Evolutionary conservation across 2,797 vertebrate genomes (phyloP), one percentile per base, ranked within the genome.

Genomic region (Xiphophorus birchmanni): DNA sequence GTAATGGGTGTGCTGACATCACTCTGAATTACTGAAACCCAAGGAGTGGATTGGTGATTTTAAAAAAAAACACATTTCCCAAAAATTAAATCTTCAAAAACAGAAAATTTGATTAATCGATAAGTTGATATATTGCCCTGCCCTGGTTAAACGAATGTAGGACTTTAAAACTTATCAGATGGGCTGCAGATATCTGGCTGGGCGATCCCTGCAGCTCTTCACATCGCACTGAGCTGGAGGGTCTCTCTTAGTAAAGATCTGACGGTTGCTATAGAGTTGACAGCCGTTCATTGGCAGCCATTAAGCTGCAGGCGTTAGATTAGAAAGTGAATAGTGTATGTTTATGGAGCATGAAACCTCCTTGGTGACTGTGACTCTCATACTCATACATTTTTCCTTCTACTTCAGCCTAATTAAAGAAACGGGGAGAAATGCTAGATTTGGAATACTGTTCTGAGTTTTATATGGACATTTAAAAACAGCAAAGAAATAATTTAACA

Each of bases 241-340:
- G 56, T 84, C 83, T 81, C 78, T 37, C 77, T 91, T 86, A 91
- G 89, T 93, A 91, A 91, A 86, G 90, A 93, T 89, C 85, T 84
- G 83, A 86, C 80, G 71, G 88, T 88, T 76, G 84, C 84, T 32
- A 87, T 85, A 10, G 67, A 79, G 29, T 84, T 87, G 83, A 93
- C 82, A 88, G 86, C 89, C 82, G 80, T 85, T 82, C 79, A 80
- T 89, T 88, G 52, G 63, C 82, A 15, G 52, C 83, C 73, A 23
- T 85, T 37, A 81, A 85, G 90, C 92, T 92, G 90, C 80, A 80
- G 91, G 91, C 88, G 69, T 76, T 85, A 91, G 90, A 93, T 92
- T 92, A 90, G 82, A 83, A 87, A 90, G 84, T 90, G 83, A 91
- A 85, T 86, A 56, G 86, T 89, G 80, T 81, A 88, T 90, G 77